Evolutionary conservation across 37 sponge, comb jelly and placozoan species (phyloP), one percentile per base, ranked within the genome.

Genomic region (Halichondria panicea): DNA sequence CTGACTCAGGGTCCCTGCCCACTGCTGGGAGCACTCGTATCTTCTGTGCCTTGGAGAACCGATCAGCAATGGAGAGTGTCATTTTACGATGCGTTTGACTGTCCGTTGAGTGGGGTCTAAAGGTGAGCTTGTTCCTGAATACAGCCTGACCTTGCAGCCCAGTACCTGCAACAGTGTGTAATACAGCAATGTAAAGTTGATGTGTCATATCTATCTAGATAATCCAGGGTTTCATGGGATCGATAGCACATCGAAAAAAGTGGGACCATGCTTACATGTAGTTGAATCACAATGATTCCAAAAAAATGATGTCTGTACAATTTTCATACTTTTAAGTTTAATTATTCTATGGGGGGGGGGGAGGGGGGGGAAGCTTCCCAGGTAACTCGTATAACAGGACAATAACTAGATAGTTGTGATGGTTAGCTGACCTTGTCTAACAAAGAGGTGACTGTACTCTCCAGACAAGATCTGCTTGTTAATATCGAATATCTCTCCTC

Each of bases 21-120:
- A 92, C 89, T 2, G 84, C 95, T 48, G 99, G 92, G 15, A 97
- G 78, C 8, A 95, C 90, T 24, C 96, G 77, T 8, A 95, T 92
- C 88, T 95, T 95, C 93, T 95, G 96, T 30, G 93, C 79, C 45
- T 89, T 89, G 61, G 87, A 90, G 70, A 94, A 89, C 13, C 92
- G 67, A 57, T 97, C 99, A 28, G 99, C 96, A 21, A 97, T 97
- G 52, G 93, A 89, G 43, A 97, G 68, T 1, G 99, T 97, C 84
- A 97, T 92, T 70, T 97, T 97, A 32, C 90, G 67, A 59, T 97
- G 99, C 0, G 99, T 97, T 34, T 86, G 85, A 43, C 88, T 89
- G 86, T 97, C 95, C 15, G 99, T 97, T 15, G 99, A 97, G 81
- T 95, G 93, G 4, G 96, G 96, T 22, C 97, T 79, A 59, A 95